These are phyloP conservation scores for Ennomos erosarius DNA, from an alignment of 2,888 invertebrate species.

Conservation along the genomic window DNA sequence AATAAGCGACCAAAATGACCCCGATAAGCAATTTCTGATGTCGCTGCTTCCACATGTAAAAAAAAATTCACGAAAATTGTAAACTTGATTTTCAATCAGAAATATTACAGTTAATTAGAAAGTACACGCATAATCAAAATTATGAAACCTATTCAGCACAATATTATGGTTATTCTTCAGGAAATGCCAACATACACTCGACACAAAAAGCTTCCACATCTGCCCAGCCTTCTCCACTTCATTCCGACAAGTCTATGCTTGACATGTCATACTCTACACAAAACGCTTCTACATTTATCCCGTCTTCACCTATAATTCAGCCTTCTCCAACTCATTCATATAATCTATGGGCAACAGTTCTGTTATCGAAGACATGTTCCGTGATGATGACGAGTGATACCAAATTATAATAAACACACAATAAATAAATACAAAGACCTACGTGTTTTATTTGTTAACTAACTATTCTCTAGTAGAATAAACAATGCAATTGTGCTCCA, in stretches of 20 bases:
- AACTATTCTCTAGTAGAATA: slow-evolving; percentile 32
- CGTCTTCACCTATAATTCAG: slow-evolving; percentile 42
- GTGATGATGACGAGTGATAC: slow-evolving; percentile 42
- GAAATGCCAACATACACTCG: slow-evolving; percentile 40
- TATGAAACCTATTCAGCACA: slow-evolving; percentile 43
- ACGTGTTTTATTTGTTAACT: slow-evolving; percentile 44
- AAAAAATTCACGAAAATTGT: too few relatives aligned
- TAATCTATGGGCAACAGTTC: slow-evolving; percentile 31
- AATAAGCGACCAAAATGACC: slow-evolving; percentile 40
- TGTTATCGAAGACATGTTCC: slow-evolving; percentile 45
- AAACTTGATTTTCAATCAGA: slow-evolving; percentile 30
- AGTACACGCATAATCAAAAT: slow-evolving; percentile 47
- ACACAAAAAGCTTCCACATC: slow-evolving; percentile 44
- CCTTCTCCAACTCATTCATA: slow-evolving; percentile 39
- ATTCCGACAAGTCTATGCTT: slow-evolving; percentile 44
- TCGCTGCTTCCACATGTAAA: too few relatives aligned
- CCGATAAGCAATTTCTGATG: too few relatives aligned
- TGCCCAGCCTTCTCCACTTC: slow-evolving; percentile 42
- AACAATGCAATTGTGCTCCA: too few relatives aligned
- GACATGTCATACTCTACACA: slow-evolving; percentile 44
- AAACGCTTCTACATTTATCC: slow-evolving; percentile 39
- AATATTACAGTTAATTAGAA: slow-evolving; percentile 45
- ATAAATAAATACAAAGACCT: slow-evolving; percentile 42
- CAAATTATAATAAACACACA: slow-evolving; percentile 32
- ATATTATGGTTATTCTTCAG: slow-evolving; percentile 45